These are phyloP conservation scores for Liparis tanakae DNA, from an alignment of 2,797 vertebrate genomes.

Conservation along the genomic window DNA sequence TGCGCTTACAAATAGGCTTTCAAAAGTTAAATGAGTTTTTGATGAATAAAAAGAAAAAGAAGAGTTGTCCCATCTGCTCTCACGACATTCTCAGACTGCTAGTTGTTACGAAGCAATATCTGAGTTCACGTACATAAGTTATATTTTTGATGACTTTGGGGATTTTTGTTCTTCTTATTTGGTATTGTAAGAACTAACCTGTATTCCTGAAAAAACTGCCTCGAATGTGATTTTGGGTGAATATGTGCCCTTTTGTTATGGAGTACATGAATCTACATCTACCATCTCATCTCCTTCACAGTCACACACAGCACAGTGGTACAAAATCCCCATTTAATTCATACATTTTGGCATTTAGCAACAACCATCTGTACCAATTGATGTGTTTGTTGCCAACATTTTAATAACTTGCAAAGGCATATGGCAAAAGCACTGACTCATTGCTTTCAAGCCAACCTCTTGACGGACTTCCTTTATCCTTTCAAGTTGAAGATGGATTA, in stretches of 20 bases:
- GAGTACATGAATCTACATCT: neutral
- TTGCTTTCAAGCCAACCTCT: neutral
- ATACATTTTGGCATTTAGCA: neutral
- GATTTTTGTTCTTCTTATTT: too few species aligned
- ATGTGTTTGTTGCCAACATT: neutral
- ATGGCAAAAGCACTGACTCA: neutral
- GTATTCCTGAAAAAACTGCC: neutral
- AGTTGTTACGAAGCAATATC: neutral
- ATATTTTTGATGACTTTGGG: too few species aligned
- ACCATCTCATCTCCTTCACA: neutral
- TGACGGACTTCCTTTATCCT: neutral
- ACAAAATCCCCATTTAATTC: neutral
- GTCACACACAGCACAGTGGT: neutral
- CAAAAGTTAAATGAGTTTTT: constrained; percentile 2
- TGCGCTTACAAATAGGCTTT: neutral
- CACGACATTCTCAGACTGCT: neutral
- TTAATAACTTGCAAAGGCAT: neutral
- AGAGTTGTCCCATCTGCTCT: neutral
- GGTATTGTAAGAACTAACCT: neutral
- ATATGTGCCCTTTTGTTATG: neutral
- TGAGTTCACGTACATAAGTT: neutral
- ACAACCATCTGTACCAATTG: neutral
- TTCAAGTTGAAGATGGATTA: neutral
- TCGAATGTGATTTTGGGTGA: neutral
- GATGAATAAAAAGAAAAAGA: neutral